phyloP scores from a whole-genome alignment of 2,113 vertebrate species.

The Fregata magnificens region DNA sequence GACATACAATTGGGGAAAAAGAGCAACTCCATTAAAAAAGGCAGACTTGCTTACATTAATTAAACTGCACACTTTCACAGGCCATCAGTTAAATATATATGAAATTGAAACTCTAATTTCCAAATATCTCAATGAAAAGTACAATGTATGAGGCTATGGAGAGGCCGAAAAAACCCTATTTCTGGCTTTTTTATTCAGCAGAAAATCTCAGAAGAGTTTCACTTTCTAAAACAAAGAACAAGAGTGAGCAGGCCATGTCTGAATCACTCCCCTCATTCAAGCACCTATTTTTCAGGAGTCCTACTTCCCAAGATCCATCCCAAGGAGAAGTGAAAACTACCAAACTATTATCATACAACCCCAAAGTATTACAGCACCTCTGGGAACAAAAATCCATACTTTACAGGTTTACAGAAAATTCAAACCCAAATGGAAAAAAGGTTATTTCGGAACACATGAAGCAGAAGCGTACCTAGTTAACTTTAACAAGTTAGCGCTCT shows the following conservation, averaged over 20 bases:
- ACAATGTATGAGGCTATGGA: not conserved
- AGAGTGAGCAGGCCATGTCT: not conserved
- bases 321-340: not conserved
- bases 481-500: not conserved
- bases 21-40: not conserved
- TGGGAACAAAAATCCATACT: not conserved
- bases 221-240: not conserved
- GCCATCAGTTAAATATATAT: not conserved
- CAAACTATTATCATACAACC: not conserved
- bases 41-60: not conserved
- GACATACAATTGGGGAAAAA: not conserved
- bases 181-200: not conserved
- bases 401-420: not conserved
- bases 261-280: not conserved
- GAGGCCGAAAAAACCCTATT: fast-evolving
- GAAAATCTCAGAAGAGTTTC: not conserved
- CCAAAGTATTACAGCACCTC: not conserved
- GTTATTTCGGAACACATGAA: not conserved
- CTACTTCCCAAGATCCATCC: not conserved
- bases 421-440: not conserved
- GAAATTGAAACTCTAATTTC: not conserved
- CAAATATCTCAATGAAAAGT: not conserved
- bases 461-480: not conserved
- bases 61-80: not conserved
- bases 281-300: not conserved